phyloP scores from a whole-genome alignment of 2,888 invertebrate genomes.

The Diadromus collaris region DNA sequence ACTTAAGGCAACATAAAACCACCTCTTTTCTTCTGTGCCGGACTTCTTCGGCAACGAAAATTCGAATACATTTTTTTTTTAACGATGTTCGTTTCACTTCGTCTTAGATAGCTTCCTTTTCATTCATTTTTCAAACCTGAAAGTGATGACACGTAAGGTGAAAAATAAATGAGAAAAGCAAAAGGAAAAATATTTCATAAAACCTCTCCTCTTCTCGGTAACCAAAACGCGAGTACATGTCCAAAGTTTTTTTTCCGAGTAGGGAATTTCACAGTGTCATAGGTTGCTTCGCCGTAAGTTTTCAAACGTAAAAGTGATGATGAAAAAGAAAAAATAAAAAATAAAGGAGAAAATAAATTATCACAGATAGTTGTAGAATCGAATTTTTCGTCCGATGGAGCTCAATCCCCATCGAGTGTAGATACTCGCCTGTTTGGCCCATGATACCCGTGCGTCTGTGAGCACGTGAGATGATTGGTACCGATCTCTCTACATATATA shows the following conservation, averaged over 20 bases:
- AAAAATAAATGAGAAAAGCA: neutral
- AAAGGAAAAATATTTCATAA: too few relatives aligned
- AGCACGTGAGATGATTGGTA: neutral
- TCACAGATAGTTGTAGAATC: neutral
- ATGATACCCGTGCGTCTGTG: slow-evolving; percentile 2
- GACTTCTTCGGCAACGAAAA: too few relatives aligned
- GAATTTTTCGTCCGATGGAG: slow-evolving; percentile 14
- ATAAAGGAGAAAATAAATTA: neutral
- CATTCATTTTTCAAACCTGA: neutral
- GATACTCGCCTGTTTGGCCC: neutral
- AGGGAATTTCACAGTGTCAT: too few relatives aligned
- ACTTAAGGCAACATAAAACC: neutral
- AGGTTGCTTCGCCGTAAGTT: too few relatives aligned
- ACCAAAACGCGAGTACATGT: too few relatives aligned
- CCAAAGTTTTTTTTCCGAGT: too few relatives aligned
- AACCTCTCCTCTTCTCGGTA: too few relatives aligned
- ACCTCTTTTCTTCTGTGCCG: too few relatives aligned
- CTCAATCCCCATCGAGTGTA: neutral
- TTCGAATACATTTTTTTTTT: neutral
- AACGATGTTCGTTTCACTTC: neutral
- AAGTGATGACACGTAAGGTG: neutral
- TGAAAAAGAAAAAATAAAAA: neutral
- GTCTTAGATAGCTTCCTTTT: neutral
- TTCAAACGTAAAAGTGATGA: neutral
- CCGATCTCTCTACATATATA: neutral